These are phyloP conservation scores for Protaetia brevitarsis DNA, from an alignment of 1,140 invertebrate genomes.

Conservation along the genomic window DNA sequence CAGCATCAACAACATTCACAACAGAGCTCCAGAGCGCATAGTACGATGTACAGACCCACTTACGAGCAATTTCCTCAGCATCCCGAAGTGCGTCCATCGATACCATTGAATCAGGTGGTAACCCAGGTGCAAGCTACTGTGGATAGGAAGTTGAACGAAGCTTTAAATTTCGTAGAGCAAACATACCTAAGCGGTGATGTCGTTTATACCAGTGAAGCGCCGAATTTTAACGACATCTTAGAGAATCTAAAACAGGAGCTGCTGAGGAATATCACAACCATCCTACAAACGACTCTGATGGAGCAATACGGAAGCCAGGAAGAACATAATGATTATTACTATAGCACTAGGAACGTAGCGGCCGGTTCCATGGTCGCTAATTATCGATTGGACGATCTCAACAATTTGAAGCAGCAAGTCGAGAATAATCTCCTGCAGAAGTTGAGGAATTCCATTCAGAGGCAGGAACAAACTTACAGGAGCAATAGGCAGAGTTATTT, in stretches of 20 bases:
- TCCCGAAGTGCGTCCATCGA: neutral
- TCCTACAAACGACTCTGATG: constrained; percentile 36
- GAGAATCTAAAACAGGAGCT: constrained; percentile 39
- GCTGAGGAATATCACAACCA: constrained; percentile 37
- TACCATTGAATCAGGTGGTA: constrained; percentile 26
- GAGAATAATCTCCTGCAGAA: constrained; percentile 41
- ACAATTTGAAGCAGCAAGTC: constrained; percentile 41
- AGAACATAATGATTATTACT: constrained; percentile 33
- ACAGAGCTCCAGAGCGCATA: neutral
- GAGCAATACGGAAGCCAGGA: constrained; percentile 40
- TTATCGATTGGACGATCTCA: constrained; percentile 40
- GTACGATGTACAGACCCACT: constrained; percentile 6
- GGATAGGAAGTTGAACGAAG: constrained; percentile 33
- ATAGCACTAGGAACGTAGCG: constrained; percentile 21
- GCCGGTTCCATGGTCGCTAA: constrained; percentile 25
- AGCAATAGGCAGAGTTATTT: neutral
- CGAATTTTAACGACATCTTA: constrained; percentile 22
- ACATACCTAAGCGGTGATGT: neutral
- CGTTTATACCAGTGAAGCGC: neutral
- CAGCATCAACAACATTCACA: too few relatives aligned
- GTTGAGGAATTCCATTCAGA: constrained; percentile 22
- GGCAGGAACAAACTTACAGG: neutral
- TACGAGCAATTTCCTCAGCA: neutral
- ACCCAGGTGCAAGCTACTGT: constrained; percentile 37
- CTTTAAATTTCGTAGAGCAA: neutral